phyloP scores from a whole-genome alignment of 2,888 invertebrate species.

The Allygus modestus region DNA sequence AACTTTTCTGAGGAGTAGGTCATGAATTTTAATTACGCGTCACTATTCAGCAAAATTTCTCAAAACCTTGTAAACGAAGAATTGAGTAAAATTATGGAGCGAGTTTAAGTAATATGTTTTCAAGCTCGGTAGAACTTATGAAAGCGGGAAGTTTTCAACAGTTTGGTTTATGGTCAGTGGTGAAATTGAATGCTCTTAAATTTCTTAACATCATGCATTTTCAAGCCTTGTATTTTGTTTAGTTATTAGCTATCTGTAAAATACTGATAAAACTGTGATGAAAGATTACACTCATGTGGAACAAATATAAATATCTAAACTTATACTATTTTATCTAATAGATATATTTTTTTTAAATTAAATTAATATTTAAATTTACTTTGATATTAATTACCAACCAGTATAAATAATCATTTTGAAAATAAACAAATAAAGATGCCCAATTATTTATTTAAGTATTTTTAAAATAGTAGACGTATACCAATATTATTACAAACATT shows the following conservation, averaged over 20 bases:
- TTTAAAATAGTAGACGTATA: too few species aligned
- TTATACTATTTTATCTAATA: too few species aligned
- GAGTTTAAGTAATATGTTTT: slow-evolving; percentile 1
- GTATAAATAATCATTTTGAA: too few species aligned
- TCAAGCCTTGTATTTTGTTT: neutral
- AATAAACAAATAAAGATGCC: too few species aligned
- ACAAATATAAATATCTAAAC: too few species aligned
- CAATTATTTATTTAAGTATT: too few species aligned
- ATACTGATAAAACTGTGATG: too few species aligned
- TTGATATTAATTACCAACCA: too few species aligned
- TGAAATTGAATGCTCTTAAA: neutral
- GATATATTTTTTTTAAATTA: too few species aligned
- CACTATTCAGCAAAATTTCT: neutral
- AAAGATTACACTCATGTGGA: too few species aligned
- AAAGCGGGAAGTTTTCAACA: slow-evolving; percentile 2
- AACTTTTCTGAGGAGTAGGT: neutral
- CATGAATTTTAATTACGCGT: neutral
- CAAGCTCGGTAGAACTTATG: slow-evolving; percentile 12
- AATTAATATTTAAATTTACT: too few species aligned
- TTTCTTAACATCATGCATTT: neutral
- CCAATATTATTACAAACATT: too few species aligned
- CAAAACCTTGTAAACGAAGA: neutral
- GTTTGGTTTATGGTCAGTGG: slow-evolving; percentile 24
- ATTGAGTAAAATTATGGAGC: neutral
- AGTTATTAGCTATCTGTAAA: neutral